Evolutionary conservation across 2,888 invertebrate genomes (phyloP), one percentile per base, ranked within the genome.

Genomic region (Merodon equestris): DNA sequence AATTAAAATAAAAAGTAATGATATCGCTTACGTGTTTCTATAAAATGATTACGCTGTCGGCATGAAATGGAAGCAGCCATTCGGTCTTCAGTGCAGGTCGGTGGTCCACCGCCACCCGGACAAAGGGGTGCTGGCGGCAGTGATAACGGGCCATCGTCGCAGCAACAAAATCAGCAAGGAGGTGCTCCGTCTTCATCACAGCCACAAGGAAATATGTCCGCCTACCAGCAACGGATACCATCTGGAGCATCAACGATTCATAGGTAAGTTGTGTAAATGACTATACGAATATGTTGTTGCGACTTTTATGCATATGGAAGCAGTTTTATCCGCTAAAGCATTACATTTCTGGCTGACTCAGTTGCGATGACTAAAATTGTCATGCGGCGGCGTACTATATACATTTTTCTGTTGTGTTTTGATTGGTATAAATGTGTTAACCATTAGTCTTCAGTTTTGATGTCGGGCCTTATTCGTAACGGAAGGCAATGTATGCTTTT

Each of bases 51-150:
- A 83, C 84, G 83, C 83, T 86, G 88, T 88, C 89, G 89, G 89
- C 89, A 89, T 89, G 89, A 89, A 88, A 89, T 89, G 89, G 89
- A 89, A 89, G 89, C 89, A 88, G 89, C 89, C 86, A 88, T 89
- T 85, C 89, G 89, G 86, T 88, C 88, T 86, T 87, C 88, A 89
- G 88, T 88, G 86, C 89, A 89, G 89, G 89, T 89, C 87, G 89
- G 89, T 88, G 88, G 88, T 87, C 87, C 87, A 84, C 87, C 88
- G 85, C 87, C 88, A 84, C 84, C 87, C 85, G 88, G 87, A 84
- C 84, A 84, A 83, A 84, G 84, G 79, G 84, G 86, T 84, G 84
- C 77, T 84, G 81, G 81, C 81, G 84, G 73, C 42, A 77, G 73
- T 83, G 84, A 84, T 82, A 83, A 82, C 70, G 84, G 83, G 53